Evolutionary conservation across 2,113 vertebrate species (phyloP).

Genomic region (Mormoops blainvillei): DNA sequence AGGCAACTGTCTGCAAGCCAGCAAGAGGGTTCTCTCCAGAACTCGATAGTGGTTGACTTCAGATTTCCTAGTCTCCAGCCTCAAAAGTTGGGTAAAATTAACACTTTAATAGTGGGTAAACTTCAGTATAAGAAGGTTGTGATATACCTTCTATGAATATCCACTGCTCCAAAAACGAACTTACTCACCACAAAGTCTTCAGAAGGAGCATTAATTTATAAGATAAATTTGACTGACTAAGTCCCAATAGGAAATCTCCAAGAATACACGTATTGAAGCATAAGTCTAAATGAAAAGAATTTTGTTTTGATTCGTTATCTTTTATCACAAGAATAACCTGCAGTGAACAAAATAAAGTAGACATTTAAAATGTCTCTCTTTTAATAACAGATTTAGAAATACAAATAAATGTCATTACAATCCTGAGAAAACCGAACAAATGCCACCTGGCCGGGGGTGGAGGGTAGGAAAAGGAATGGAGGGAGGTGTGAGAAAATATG

Average conservation of each 20-base stretch:
- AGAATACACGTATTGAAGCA: not conserved
- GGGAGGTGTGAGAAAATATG: not conserved
- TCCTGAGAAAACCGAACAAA: not conserved
- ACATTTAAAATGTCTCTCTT: constrained; percentile 1
- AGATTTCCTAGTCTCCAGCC: not conserved
- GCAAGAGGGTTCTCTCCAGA: not conserved
- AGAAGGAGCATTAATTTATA: not conserved
- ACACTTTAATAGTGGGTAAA: not conserved
- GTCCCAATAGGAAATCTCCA: not conserved
- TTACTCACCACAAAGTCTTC: not conserved
- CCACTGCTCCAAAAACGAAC: not conserved
- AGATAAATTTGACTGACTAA: not conserved
- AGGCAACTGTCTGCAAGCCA: not conserved
- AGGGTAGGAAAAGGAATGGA: not conserved
- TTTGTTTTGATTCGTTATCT: constrained; percentile 16
- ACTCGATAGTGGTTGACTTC: not conserved
- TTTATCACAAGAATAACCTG: constrained; percentile 2
- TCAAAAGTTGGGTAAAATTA: not conserved
- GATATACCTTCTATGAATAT: not conserved
- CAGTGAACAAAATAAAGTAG: not conserved
- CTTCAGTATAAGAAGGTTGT: not conserved
- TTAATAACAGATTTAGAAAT: not conserved
- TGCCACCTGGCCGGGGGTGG: fast-evolving
- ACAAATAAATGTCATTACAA: not conserved
- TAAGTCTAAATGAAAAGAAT: constrained; percentile 4